Conservation (phyloP, 2,888 invertebrate genomes). For the Limnephilus auricula region DNA sequence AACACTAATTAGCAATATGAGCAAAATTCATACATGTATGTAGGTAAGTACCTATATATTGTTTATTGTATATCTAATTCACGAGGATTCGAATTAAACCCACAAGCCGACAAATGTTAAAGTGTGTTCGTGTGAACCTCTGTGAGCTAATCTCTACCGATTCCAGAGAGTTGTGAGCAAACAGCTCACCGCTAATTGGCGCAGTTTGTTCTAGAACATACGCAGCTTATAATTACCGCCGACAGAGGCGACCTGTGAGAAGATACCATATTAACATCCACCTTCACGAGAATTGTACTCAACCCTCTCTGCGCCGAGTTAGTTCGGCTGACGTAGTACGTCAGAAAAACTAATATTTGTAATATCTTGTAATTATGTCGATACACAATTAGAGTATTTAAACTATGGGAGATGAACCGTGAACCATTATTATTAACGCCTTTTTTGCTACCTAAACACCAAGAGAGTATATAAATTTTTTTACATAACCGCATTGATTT, state of each 20-base stretch:
- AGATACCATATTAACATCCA: constrained; percentile 27
- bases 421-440: no score
- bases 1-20: no score
- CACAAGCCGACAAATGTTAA: neutral
- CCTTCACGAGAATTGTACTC: neutral
- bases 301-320: neutral
- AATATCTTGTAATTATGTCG: no score
- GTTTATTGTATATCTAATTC: neutral
- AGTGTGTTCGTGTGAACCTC: neutral
- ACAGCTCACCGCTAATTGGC: constrained; percentile 41
- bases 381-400: no score
- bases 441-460: no score
- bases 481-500: no score
- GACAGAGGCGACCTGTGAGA: constrained; percentile 49
- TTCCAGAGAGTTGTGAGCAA: constrained; percentile 14
- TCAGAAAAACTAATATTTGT: neutral
- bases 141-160: neutral
- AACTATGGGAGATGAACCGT: no score
- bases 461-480: no score
- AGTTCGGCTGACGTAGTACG: neutral
- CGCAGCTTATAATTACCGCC: constrained; percentile 48
- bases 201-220: constrained; percentile 30
- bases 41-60: no score
- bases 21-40: no score
- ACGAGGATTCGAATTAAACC: neutral